Evolutionary conservation across 2,113 vertebrate genomes (phyloP).

Genomic region (Pseudopipra pipra): DNA sequence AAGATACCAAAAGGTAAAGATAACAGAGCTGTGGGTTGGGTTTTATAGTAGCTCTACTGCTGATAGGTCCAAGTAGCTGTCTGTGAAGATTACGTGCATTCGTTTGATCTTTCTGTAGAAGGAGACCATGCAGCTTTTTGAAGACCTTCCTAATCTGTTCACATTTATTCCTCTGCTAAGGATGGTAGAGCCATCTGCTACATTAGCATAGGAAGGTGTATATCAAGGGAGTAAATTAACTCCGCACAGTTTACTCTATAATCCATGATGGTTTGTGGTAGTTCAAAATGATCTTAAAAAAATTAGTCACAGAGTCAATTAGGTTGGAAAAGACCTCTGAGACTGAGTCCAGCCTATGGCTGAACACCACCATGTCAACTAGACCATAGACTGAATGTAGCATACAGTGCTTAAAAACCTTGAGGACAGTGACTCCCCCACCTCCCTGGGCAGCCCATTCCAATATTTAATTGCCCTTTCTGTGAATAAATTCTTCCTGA

Average conservation of each 20-base stretch:
- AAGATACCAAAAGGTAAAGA: neutral
- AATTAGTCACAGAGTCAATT: neutral
- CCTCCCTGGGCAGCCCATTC: neutral
- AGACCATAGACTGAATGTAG: too few relatives aligned
- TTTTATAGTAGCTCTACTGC: neutral
- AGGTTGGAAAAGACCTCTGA: neutral
- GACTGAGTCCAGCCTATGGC: rapidly evolving
- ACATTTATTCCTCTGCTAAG: neutral
- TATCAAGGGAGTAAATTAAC: neutral
- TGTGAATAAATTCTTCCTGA: neutral
- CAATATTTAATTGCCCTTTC: neutral
- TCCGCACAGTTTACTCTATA: rapidly evolving
- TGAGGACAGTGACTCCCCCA: rapidly evolving
- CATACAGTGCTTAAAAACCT: neutral
- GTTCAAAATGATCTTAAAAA: neutral
- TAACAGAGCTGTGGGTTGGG: neutral
- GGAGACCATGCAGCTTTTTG: neutral
- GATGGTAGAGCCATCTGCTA: neutral
- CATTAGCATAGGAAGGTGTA: neutral
- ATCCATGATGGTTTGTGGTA: neutral
- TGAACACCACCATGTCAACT: neutral
- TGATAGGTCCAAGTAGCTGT: neutral
- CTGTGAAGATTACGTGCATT: neutral
- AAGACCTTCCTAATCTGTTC: neutral
- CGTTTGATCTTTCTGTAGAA: neutral